Base-by-base conservation (phyloP, 1,140 invertebrate species). In the Gonatopus flavifemur region DNA sequence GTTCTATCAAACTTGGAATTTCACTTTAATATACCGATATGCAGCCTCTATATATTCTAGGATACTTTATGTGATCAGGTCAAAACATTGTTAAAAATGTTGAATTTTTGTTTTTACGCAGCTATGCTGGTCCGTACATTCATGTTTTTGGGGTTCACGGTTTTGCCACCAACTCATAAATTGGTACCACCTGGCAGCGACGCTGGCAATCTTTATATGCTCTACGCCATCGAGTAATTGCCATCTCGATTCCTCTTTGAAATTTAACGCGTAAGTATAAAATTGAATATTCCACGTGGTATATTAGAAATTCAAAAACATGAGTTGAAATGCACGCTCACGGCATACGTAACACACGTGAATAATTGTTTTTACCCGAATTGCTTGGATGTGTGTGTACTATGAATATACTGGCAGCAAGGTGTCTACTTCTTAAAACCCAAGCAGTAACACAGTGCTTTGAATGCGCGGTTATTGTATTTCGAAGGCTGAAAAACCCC, bases 71-170 rank as follows among this genome's bases (percentile, higher is more conserved):
- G 33, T 25, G 28, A 30, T 20, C 36, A 12, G 25, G 22, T 19
- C 31, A 6, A 36, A 13, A 32, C 18, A 47, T 33, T 43, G 30
- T 28, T n/a, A n/a, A n/a, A n/a, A n/a, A n/a, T n/a, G n/a, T n/a
- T n/a, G n/a, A n/a, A n/a, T n/a, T n/a, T n/a, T n/a, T 66, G 46
- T 69, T 77, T 63, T 65, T 55, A 80, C 83, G 53, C 79, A 87
- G 87, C 88, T 28, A 86, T 87, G 56, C 81, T 97, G 46, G 86
- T 98, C 43, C 87, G 93, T 64, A 94, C 93, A 40, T 98, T 98
- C 84, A 95, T 96, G 88, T 97, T 96, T 79, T 85, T 98, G 79
- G 94, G 94, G 36, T 98, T 98, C 79, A 84, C 86, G 55, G 83
- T 90, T 35, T 80, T 96, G 55, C 83, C 90, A 31, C 93, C 94